Percentiles rank a stretch among this genome's conserved stretches.
Evolutionary conservation across 23 tunicate genomes (phyloP).

Genomic region (Corella eumyota): DNA sequence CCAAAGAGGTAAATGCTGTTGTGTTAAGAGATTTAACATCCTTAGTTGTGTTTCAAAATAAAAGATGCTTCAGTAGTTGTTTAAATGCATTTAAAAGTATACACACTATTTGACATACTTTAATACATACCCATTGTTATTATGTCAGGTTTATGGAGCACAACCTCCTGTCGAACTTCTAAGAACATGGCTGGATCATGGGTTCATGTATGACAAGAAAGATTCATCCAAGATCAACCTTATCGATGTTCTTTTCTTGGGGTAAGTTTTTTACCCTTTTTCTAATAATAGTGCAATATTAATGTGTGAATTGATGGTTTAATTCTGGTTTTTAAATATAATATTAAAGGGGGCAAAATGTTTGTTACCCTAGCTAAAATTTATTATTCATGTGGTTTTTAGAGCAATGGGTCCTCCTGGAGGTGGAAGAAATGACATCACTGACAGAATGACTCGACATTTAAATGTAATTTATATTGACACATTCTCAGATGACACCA

Average conservation of each 20-base stretch:
- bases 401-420: slow-evolving; percentile 99
- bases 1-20: slow-evolving; percentile 60
- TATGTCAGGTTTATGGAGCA: slow-evolving; percentile 26
- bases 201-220: slow-evolving; percentile 94
- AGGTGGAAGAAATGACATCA: slow-evolving; percentile 80
- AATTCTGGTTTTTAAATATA: not conserved
- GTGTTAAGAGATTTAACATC: too few species aligned
- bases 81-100: not conserved
- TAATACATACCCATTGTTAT: not conserved
- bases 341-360: not conserved
- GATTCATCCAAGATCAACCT: slow-evolving; percentile 71
- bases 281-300: not conserved
- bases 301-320: not conserved
- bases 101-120: not conserved
- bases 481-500: slow-evolving; percentile 71
- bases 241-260: slow-evolving; percentile 72
- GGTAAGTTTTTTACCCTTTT: slow-evolving; percentile 20
- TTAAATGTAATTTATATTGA: slow-evolving; percentile 77
- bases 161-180: slow-evolving; percentile 92
- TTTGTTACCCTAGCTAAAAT: not conserved
- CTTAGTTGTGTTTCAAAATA: not conserved
- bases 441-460: slow-evolving; percentile 82
- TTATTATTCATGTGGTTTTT: too few species aligned
- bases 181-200: slow-evolving; percentile 82
- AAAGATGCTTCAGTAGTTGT: too few species aligned